Conservation (phyloP, 2,888 invertebrate genomes). For the Nemurella pictetii region DNA sequence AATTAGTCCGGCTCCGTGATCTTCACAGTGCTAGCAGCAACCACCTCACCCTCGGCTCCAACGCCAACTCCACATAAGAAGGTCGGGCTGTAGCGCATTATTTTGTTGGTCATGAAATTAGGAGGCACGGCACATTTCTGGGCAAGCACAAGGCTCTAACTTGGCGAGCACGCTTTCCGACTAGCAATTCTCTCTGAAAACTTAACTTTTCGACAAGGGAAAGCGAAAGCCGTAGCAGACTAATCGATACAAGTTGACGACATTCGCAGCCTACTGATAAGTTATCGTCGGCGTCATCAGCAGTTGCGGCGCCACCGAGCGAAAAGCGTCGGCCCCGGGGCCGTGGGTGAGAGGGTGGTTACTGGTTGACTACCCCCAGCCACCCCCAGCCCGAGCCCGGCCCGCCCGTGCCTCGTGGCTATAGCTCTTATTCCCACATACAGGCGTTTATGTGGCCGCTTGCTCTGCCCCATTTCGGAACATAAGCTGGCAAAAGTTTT, state of each 20-base stretch:
- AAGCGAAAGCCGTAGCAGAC: slow-evolving; percentile 23
- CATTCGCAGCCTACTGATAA: slow-evolving; percentile 5
- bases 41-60: too few species aligned
- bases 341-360: too few species aligned
- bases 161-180: slow-evolving; percentile 4
- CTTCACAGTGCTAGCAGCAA: not conserved
- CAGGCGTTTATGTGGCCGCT: not conserved
- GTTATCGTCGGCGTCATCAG: slow-evolving; percentile 4
- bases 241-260: slow-evolving; percentile 38
- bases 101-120: slow-evolving; percentile 25
- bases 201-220: not conserved
- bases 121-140: slow-evolving; percentile 22
- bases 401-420: not conserved
- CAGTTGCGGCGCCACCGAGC: not conserved
- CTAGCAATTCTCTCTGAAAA: slow-evolving; percentile 4
- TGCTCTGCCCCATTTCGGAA: not conserved
- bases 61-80: not conserved
- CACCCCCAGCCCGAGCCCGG: too few species aligned
- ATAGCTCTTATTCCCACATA: not conserved
- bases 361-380: not conserved
- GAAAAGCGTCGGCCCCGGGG: not conserved
- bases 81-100: slow-evolving; percentile 1
- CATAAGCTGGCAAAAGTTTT: not conserved
- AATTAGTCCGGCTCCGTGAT: not conserved
- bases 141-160: slow-evolving; percentile 14